A percentile compares a stretch with the other conserved stretches of the same genome.
Conservation (phyloP, 2,888 invertebrate species). For the Drosophila borealis region DNA sequence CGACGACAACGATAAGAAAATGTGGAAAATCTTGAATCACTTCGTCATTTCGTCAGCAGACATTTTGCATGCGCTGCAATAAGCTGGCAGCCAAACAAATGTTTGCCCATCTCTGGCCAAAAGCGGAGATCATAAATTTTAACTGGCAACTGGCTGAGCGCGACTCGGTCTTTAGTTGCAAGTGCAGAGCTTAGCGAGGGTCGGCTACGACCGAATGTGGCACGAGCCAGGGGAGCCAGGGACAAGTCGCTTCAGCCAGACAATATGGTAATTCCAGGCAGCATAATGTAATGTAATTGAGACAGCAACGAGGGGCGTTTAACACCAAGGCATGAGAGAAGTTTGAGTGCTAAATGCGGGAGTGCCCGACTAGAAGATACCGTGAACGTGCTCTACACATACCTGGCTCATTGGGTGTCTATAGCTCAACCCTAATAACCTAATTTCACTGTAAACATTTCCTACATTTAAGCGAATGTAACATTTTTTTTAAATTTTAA, state of each 20-base stretch:
- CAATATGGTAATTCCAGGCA: conserved; percentile 73
- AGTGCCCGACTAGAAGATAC: no score
- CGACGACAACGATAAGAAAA: conserved; percentile 28
- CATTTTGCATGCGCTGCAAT: conserved; percentile 47
- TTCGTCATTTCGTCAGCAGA: conserved; percentile 44
- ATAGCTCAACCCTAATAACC: no score
- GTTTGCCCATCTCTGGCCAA: neutral
- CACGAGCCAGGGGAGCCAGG: neutral
- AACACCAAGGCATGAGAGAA: conserved; percentile 31
- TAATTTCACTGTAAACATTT: no score
- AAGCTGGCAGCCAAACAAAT: conserved; percentile 18
- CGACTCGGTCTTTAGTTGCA: no score
- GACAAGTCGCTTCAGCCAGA: conserved; percentile 56
- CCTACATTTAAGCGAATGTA: no score
- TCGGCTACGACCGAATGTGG: conserved; percentile 19
- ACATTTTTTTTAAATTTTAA: no score
- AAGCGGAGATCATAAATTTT: conserved; percentile 38
- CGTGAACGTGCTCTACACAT: no score
- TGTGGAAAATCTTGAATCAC: conserved; percentile 26
- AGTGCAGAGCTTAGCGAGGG: conserved; percentile 11
- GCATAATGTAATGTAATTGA: conserved; percentile 74
- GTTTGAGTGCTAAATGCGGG: neutral
- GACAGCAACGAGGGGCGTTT: conserved; percentile 54
- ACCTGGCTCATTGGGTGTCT: no score
- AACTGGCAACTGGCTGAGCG: neutral